Evolutionary conservation across 1,140 invertebrate species (phyloP).

Genomic region (Drosophila carrolli): DNA sequence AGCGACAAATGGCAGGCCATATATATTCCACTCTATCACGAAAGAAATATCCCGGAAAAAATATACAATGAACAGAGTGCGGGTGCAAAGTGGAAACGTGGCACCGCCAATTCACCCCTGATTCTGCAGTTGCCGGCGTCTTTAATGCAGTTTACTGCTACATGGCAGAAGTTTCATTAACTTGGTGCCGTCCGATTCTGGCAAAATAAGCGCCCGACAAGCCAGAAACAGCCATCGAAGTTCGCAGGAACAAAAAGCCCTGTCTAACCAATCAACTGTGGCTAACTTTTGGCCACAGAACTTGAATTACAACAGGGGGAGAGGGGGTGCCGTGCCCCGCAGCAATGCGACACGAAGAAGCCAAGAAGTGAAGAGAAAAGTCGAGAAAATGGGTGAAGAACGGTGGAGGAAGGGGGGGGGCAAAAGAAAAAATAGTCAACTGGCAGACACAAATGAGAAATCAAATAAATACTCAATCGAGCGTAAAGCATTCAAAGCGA

Average conservation of each 20-base stretch:
- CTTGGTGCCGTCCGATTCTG: conserved; percentile 60
- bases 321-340: neutral
- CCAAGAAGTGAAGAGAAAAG: conserved; percentile 10
- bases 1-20: conserved; percentile 52
- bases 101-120: conserved; percentile 13
- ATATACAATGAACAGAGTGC: conserved; percentile 14
- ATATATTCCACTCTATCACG: conserved; percentile 29
- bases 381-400: conserved; percentile 2
- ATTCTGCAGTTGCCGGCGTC: conserved; percentile 1
- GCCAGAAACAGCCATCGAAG: conserved; percentile 41
- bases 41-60: conserved; percentile 22
- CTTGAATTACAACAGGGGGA: conserved; percentile 66
- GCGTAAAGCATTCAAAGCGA: conserved; percentile 76
- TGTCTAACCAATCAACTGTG: conserved; percentile 79
- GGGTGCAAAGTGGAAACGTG: conserved; percentile 17
- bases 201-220: conserved; percentile 51
- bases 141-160: conserved; percentile 57
- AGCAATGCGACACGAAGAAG: conserved; percentile 46
- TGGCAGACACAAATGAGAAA: conserved; percentile 78
- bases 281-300: conserved; percentile 80
- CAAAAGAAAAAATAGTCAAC: conserved; percentile 53
- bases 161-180: conserved; percentile 70
- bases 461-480: conserved; percentile 82
- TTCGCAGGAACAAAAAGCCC: conserved; percentile 39
- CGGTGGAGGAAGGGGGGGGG: neutral